Evolutionary conservation across 2,888 invertebrate species (phyloP).

Genomic region (Drosophila monieri): DNA sequence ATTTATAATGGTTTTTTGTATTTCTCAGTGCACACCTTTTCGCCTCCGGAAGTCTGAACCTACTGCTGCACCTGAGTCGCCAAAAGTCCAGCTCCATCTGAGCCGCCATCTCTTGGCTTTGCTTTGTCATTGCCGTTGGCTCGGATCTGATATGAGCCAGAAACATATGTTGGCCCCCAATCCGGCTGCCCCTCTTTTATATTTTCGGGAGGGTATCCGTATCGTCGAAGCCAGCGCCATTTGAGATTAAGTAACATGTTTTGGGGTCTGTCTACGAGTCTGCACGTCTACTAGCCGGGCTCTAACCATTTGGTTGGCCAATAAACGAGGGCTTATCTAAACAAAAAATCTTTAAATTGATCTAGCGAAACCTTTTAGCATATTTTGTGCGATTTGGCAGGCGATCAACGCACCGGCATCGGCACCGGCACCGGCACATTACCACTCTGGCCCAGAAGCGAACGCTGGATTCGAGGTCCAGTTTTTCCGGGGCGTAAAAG

Average conservation of each 20-base stretch:
- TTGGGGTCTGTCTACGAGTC: slow-evolving; percentile 39
- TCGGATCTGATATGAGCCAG: slow-evolving; percentile 66
- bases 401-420: slow-evolving; percentile 48
- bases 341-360: slow-evolving; percentile 78
- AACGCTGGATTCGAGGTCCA: slow-evolving; percentile 32
- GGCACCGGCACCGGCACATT: slow-evolving; percentile 7
- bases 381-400: slow-evolving; percentile 79
- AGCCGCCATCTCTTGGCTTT: slow-evolving; percentile 31
- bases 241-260: slow-evolving; percentile 78
- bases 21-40: slow-evolving; percentile 9
- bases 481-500: slow-evolving; percentile 53
- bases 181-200: slow-evolving; percentile 49
- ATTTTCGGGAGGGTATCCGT: slow-evolving; percentile 43
- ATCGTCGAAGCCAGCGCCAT: slow-evolving; percentile 65
- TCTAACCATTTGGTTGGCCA: slow-evolving; percentile 58
- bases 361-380: slow-evolving; percentile 81
- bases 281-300: slow-evolving; percentile 1
- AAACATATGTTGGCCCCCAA: slow-evolving; percentile 76
- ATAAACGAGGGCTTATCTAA: slow-evolving; percentile 75
- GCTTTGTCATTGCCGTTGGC: slow-evolving; percentile 72
- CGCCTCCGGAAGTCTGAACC: slow-evolving; percentile 49
- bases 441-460: slow-evolving; percentile 24
- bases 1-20: background rate
- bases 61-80: slow-evolving; percentile 37
- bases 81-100: slow-evolving; percentile 18